Evolutionary conservation across 1,140 invertebrate genomes (phyloP), one percentile per base, ranked within the genome.

Genomic region (Drosophila lacteicornis): DNA sequence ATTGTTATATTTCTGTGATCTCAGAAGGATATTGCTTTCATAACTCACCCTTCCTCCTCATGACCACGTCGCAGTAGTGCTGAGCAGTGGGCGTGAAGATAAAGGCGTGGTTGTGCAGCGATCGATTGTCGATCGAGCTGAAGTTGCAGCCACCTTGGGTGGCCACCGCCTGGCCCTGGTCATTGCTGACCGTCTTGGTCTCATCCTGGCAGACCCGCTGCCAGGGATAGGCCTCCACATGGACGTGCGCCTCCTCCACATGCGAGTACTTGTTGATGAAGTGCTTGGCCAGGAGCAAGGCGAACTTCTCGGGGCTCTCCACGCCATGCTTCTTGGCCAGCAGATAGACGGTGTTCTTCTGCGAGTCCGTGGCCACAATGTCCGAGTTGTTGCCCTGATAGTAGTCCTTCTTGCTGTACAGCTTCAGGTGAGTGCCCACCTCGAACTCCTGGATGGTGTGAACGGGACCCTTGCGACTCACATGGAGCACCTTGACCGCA

Each of bases 321-420:
- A 97, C 94, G 42, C 96, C 96, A 90, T 96, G 93, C 76, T 96
- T 96, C 86, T 96, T 97, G 11, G 96, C 96, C 73, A 97, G 80
- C 27, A 97, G 84, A 85, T 97, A 97, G n/a, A 97, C 95, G 0
- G 96, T 97, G 81, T 97, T 97, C 93, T 97, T 97, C 80, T 97
- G 96, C 8, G 96, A 96, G 81, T 97, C 96, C 0, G 96, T 97
- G 2, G 96, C 96, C n/a, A 96, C 95, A 43, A 96, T 95, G 79
- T 96, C 95, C 40, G 94, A 94, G 77, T 96, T 96, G 88, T 96
- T 95, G n/a, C 91, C 92, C 15, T 92, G 79, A 1, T 94, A 82
- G 81, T 95, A 96, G 75, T 96, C 96, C 55, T 94, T 95, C 75
- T 96, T 94, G 6, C 94, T 94, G 50, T 94, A 93, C n/a, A 97